A percentile compares a stretch with the other conserved stretches of the same genome.
Evolutionary conservation across 2,797 vertebrate genomes (phyloP).

Genomic region (Sebastes nivosus): DNA sequence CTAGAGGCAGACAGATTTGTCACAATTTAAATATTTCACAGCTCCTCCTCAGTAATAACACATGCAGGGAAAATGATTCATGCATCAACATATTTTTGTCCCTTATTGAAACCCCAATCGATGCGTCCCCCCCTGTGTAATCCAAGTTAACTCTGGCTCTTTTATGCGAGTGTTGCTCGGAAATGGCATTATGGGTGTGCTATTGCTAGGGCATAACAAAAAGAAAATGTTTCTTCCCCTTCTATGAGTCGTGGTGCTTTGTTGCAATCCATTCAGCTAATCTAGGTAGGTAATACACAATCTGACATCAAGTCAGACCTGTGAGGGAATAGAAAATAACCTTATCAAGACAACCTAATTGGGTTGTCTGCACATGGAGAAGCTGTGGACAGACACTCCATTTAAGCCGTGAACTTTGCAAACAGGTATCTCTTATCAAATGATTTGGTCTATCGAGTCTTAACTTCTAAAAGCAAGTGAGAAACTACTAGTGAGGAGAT

Average conservation of each 20-base stretch:
- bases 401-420: neutral
- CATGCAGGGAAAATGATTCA: conserved; percentile 35
- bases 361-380: neutral
- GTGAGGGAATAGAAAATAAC: neutral
- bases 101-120: conserved; percentile 39
- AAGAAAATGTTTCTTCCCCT: neutral
- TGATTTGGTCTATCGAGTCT: neutral
- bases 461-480: neutral
- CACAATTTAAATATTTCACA: conserved; percentile 35
- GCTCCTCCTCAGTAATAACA: neutral
- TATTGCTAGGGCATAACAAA: conserved; percentile 6
- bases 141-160: conserved; percentile 44
- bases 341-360: conserved; percentile 15
- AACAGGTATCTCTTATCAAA: conserved; percentile 10
- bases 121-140: conserved; percentile 33
- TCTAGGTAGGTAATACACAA: neutral
- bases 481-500: neutral
- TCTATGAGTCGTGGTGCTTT: conserved; percentile 1
- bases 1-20: conserved; percentile 45
- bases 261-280: neutral
- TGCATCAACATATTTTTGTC: conserved; percentile 35
- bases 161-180: conserved; percentile 29
- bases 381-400: neutral
- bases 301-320: conserved; percentile 10
- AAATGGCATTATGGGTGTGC: conserved; percentile 40